Evolutionary conservation across 2,797 vertebrate genomes (phyloP).

Genomic region (Nannoperca obscura): DNA sequence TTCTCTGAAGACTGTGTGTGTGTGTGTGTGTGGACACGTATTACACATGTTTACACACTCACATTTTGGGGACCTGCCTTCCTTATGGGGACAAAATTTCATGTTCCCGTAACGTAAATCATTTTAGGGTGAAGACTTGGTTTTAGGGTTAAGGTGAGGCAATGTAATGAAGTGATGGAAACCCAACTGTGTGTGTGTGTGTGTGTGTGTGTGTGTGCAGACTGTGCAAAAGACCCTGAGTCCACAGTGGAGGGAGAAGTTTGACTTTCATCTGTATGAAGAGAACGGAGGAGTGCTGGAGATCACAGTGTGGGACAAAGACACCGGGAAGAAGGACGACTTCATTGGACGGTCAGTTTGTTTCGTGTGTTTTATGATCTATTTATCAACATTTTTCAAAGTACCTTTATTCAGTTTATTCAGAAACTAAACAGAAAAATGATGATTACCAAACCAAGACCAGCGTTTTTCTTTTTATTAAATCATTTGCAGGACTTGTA

Average conservation of each 20-base stretch:
- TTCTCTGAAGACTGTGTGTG: not conserved
- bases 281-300: conserved; percentile 91
- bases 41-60: too few species aligned
- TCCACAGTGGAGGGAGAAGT: conserved; percentile 96
- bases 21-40: too few species aligned
- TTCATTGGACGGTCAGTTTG: conserved; percentile 92
- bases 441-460: not conserved
- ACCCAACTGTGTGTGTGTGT: too few species aligned
- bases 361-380: not conserved
- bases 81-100: too few species aligned
- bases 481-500: too few species aligned
- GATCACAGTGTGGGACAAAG: conserved; percentile 95
- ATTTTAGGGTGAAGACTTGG: too few species aligned
- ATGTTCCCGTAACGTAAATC: too few species aligned
- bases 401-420: too few species aligned
- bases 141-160: too few species aligned
- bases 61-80: too few species aligned
- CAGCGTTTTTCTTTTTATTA: not conserved
- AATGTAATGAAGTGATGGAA: not conserved
- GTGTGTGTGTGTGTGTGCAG: conserved; percentile 71
- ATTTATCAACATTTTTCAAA: too few species aligned
- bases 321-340: conserved; percentile 92
- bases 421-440: not conserved
- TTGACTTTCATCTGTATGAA: conserved; percentile 94
- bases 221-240: conserved; percentile 93